Base-by-base conservation (phyloP, 1,140 invertebrate species). In the Penaeus indicus region DNA sequence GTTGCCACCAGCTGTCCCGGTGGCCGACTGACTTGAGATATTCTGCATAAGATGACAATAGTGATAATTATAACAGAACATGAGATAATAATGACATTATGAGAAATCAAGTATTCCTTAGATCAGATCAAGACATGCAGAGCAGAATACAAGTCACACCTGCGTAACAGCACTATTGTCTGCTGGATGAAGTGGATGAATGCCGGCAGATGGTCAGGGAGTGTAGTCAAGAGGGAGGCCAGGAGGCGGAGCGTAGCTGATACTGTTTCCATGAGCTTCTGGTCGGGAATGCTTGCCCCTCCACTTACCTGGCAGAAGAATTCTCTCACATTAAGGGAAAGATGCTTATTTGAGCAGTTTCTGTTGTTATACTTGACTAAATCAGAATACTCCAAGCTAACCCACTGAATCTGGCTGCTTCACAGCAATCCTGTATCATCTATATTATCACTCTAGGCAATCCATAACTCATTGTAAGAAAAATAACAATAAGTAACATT, bases 1-100 rank as follows among this genome's bases (percentile, higher is more conserved):
- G 85, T 82, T 10, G 85, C 80, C 1, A 90, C 89, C 32, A 86
- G 78, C 18, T 25, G 63, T 25, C 85, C 63, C 25, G 85, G 78
- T 11, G 85, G 85, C 32, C 85, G 85, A n/a, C 42, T 69, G 63
- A 80, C 85, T 22, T 86, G 85, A 5, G 85, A 80, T 63, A 86
- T 42, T 54, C 85, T 86, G 62, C 32, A 67, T 21, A 32, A 19
- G 18, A 47, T 79, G n/a, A 42, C 38, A 47, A 16, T 75, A 75
- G 72, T 32, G 54, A 54, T 13, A 54, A 54, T 11, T 1, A 54
- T 54, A 54, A 54, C 16, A 54, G 54, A 54, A 54, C 11, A 54
- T 54, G 16, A 11, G 54, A 16, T 54, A 54, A 54, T 54, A 16
- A 54, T 54, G 27, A n/a, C n/a, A 5, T 38, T 38, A 32, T 10